phyloP scores from a whole-genome alignment of 1,140 invertebrate species.

The Tribolium madens region DNA sequence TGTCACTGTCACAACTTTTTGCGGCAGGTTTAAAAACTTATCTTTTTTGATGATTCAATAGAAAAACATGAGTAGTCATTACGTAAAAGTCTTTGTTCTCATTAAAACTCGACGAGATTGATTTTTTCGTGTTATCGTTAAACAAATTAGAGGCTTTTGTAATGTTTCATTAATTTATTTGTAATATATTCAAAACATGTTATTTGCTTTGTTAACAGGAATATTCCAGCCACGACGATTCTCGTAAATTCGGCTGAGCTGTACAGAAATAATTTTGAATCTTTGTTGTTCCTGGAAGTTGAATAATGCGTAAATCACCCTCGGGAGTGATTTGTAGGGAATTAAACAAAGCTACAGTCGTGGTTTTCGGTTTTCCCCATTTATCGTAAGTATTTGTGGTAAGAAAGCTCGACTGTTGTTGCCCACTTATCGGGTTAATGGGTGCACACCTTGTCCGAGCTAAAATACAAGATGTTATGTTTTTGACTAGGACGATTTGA shows the following conservation, averaged over 20 bases:
- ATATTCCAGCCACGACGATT: conserved; percentile 60
- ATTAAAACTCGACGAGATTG: conserved; percentile 26
- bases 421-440: conserved; percentile 72
- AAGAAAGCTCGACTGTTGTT: conserved; percentile 68
- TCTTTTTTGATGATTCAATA: conserved; percentile 42
- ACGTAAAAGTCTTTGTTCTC: conserved; percentile 43
- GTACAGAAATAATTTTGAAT: conserved; percentile 62
- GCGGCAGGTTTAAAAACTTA: conserved; percentile 39
- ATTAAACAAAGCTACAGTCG: conserved; percentile 64
- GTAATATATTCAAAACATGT: conserved; percentile 38
- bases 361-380: conserved; percentile 51
- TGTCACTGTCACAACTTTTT: background rate
- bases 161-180: conserved; percentile 32
- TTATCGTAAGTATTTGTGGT: conserved; percentile 52
- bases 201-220: conserved; percentile 49
- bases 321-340: conserved; percentile 68
- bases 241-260: conserved; percentile 57
- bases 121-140: conserved; percentile 8
- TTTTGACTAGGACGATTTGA: conserved; percentile 69
- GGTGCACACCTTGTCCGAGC: conserved; percentile 68
- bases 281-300: conserved; percentile 64
- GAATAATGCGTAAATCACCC: conserved; percentile 68
- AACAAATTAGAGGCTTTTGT: conserved; percentile 16
- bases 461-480: conserved; percentile 71
- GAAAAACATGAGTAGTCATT: conserved; percentile 31